A percentile compares a stretch with the other conserved stretches of the same genome.
Evolutionary conservation across 2,888 invertebrate species (phyloP).

Genomic region (Eulithis prunata): DNA sequence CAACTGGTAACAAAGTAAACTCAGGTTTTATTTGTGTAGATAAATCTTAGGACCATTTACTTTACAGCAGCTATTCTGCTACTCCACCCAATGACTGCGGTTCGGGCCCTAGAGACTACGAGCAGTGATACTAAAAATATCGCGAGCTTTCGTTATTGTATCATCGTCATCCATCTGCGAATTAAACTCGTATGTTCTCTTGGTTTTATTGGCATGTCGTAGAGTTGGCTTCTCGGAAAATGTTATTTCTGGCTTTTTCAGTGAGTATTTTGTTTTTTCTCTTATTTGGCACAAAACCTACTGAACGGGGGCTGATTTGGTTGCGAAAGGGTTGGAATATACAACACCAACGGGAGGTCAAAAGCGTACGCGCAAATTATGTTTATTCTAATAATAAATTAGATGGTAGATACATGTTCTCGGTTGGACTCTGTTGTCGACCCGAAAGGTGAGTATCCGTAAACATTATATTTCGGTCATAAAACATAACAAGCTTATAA

Average conservation of each 20-base stretch:
- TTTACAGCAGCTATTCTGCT: constrained; percentile 41
- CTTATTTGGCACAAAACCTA: neutral
- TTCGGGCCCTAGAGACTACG: constrained; percentile 33
- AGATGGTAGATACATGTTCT: constrained; percentile 43
- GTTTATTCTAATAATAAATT: constrained; percentile 58
- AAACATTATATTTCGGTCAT: constrained; percentile 72
- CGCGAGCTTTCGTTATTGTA: constrained; percentile 28
- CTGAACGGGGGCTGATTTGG: neutral
- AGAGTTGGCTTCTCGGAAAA: constrained; percentile 18
- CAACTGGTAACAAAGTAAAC: constrained; percentile 52
- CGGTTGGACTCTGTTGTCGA: constrained; percentile 48
- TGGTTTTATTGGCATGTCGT: constrained; percentile 26
- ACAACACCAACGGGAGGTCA: constrained; percentile 35
- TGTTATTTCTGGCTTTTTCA: neutral
- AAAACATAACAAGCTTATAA: constrained; percentile 83
- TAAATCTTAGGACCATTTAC: constrained; percentile 55
- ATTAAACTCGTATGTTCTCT: constrained; percentile 24
- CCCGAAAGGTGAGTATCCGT: constrained; percentile 63
- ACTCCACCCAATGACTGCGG: constrained; percentile 43
- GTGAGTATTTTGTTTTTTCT: too few relatives aligned
- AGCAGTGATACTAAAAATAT: constrained; percentile 31
- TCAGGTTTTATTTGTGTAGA: constrained; percentile 50
- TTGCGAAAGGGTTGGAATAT: constrained; percentile 25
- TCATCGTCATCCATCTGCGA: constrained; percentile 28
- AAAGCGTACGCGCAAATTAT: constrained; percentile 47